These are phyloP conservation scores for Hystrix brachyura DNA, from an alignment of 2,113 vertebrate genomes.

Conservation along the genomic window DNA sequence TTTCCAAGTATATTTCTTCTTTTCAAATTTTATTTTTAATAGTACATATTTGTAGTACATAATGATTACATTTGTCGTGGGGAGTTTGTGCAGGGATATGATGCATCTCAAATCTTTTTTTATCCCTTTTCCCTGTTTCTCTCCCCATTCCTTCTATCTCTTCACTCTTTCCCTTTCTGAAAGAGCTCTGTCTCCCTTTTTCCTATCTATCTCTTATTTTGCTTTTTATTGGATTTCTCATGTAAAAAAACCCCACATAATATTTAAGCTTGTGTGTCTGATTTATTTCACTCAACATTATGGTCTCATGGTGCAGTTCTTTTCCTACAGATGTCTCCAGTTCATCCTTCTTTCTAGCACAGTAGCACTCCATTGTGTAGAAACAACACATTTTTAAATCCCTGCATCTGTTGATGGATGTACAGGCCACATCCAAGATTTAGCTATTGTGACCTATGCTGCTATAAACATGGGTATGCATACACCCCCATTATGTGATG, in stretches of 20 bases:
- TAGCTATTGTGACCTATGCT: not conserved
- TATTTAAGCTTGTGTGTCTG: not conserved
- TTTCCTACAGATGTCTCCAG: not conserved
- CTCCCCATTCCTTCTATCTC: not conserved
- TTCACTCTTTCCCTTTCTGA: not conserved
- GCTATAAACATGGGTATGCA: not conserved
- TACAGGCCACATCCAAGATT: not conserved
- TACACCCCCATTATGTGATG: not conserved
- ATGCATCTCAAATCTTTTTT: not conserved
- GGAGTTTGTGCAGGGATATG: not conserved
- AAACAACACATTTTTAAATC: not conserved
- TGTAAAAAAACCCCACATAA: not conserved
- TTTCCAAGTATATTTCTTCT: not conserved
- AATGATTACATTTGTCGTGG: not conserved
- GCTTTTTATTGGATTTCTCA: not conserved
- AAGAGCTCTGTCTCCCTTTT: not conserved
- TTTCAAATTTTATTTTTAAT: not conserved
- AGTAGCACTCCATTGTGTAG: not conserved
- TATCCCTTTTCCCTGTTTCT: not conserved
- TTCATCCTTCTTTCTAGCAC: too few species aligned
- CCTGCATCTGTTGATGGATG: not conserved
- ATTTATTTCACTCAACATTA: not conserved
- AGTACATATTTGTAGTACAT: not conserved
- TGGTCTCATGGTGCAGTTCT: not conserved
- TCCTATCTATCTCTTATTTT: not conserved